phyloP scores from a whole-genome alignment of 2,888 invertebrate species.

The Brachyptera putata region DNA sequence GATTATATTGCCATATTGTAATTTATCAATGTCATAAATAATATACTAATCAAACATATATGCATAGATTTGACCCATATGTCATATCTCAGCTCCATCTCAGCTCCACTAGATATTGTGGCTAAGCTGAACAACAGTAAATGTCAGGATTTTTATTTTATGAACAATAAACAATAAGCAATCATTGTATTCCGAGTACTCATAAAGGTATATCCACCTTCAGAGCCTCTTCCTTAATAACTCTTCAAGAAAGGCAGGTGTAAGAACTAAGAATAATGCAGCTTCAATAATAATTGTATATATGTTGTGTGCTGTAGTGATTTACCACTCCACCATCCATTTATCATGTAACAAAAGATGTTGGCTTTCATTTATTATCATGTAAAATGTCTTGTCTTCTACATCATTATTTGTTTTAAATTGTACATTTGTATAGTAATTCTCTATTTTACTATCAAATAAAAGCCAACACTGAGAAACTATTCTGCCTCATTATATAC shows the following conservation, averaged over 20 bases:
- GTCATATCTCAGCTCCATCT: constrained; percentile 23
- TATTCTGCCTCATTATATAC: too few relatives aligned
- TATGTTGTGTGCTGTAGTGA: too few relatives aligned
- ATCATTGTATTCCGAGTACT: neutral
- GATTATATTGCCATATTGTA: constrained; percentile 23
- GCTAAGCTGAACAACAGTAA: neutral
- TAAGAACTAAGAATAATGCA: too few relatives aligned
- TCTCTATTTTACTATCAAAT: too few relatives aligned
- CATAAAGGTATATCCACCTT: too few relatives aligned
- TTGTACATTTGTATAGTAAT: constrained; percentile 29
- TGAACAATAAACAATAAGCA: neutral
- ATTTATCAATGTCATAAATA: constrained; percentile 29
- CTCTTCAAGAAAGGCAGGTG: too few relatives aligned
- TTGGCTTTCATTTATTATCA: neutral
- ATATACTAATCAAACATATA: neutral
- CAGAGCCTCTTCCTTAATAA: too few relatives aligned
- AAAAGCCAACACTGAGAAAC: too few relatives aligned
- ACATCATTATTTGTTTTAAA: constrained; percentile 39
- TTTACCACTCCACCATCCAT: neutral
- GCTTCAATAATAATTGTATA: too few relatives aligned
- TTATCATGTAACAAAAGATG: neutral
- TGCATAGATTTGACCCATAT: constrained; percentile 29
- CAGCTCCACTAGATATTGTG: neutral
- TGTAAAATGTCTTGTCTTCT: constrained; percentile 34
- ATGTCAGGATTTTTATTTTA: neutral